Evolutionary conservation across 2,888 invertebrate genomes (phyloP).

Genomic region (Zaprionus obscuricornis): DNA sequence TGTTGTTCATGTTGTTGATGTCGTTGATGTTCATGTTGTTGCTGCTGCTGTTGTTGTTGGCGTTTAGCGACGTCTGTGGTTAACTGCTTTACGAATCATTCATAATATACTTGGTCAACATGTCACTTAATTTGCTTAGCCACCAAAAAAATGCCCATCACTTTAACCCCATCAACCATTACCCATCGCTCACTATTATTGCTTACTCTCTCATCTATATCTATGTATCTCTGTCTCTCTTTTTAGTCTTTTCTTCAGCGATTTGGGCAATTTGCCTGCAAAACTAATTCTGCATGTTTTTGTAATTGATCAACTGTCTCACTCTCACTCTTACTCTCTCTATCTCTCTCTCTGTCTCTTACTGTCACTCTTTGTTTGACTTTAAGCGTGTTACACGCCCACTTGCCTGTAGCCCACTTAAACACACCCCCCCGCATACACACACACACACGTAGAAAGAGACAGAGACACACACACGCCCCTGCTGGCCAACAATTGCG

Average conservation of each 20-base stretch:
- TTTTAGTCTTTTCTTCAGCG: conserved; percentile 18
- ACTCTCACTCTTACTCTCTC: too few species aligned
- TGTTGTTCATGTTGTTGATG: too few species aligned
- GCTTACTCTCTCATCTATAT: too few species aligned
- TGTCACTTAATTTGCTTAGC: conserved; percentile 70
- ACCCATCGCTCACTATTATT: too few species aligned
- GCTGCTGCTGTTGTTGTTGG: conserved; percentile 1
- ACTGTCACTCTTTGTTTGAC: too few species aligned
- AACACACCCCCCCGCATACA: background rate
- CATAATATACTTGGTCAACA: conserved; percentile 69
- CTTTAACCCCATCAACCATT: background rate
- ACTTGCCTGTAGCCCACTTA: too few species aligned
- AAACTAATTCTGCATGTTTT: conserved; percentile 61
- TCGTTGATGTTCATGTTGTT: too few species aligned
- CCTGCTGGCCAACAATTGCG: background rate
- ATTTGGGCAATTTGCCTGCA: conserved; percentile 67
- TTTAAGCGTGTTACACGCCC: conserved; percentile 31
- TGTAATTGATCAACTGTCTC: conserved; percentile 72
- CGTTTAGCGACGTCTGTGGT: conserved; percentile 42
- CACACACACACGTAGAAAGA: background rate
- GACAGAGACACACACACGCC: background rate
- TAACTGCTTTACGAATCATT: conserved; percentile 77
- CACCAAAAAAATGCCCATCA: background rate
- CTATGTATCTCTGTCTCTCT: background rate
- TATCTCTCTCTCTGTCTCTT: too few species aligned